Conservation (phyloP, 2,113 vertebrate genomes). For the Oplegnathus fasciatus region DNA sequence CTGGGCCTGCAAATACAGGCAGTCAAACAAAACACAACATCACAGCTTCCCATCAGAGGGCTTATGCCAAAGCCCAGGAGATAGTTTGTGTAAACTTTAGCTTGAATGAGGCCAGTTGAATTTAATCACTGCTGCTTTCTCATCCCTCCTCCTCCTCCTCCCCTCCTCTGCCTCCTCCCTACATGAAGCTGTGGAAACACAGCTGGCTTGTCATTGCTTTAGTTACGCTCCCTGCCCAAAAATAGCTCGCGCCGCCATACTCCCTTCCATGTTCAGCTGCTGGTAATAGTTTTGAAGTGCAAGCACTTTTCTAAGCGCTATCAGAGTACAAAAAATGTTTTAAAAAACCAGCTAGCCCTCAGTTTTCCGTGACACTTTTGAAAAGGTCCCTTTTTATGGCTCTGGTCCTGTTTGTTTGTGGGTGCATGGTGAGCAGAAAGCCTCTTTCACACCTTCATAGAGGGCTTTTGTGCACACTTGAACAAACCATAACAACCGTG, state of each 20-base stretch:
- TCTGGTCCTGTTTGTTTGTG: conserved; percentile 75
- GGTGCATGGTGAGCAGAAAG: conserved; percentile 43
- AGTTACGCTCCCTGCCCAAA: conserved; percentile 55
- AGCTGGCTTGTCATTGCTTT: conserved; percentile 73
- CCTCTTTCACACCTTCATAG: conserved; percentile 62
- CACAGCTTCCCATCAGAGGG: conserved; percentile 29
- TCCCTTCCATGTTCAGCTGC: conserved; percentile 53
- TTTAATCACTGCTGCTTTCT: conserved; percentile 55
- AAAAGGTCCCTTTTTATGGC: conserved; percentile 45
- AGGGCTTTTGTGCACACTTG: conserved; percentile 50
- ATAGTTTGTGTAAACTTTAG: conserved; percentile 52
- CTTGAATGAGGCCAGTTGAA: conserved; percentile 45
- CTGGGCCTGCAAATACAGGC: not conserved
- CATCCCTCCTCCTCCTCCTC: conserved; percentile 31
- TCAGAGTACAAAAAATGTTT: not conserved
- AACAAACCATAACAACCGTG: conserved; percentile 49
- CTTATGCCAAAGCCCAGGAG: conserved; percentile 22
- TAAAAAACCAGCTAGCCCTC: not conserved
- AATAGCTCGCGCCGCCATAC: conserved; percentile 52
- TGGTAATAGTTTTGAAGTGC: conserved; percentile 50
- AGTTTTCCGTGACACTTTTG: conserved; percentile 10
- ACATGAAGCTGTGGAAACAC: conserved; percentile 73
- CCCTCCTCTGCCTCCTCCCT: conserved; percentile 28
- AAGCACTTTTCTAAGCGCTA: conserved; percentile 40
- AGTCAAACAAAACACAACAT: conserved; percentile 26